Base-by-base conservation (phyloP, 1,140 invertebrate species). In the Delia radicum region DNA sequence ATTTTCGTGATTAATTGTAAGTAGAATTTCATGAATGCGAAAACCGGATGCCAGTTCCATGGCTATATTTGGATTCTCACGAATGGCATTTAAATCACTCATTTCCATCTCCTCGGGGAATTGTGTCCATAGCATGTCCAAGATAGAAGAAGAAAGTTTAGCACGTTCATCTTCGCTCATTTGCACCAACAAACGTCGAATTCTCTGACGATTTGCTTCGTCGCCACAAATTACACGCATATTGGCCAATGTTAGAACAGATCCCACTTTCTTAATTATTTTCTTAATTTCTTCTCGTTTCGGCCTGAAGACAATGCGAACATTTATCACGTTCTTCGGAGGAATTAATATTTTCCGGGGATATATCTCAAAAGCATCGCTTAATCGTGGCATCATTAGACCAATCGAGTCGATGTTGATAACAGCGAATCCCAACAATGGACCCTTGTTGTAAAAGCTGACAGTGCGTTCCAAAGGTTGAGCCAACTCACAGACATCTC, bases 261-360 rank as follows among this genome's bases (percentile, higher is more conserved):
- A 79, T 6, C 76, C 76, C 2, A 77, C 77, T 69, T 83, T 83
- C 26, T 84, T 82, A 2, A 83, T 69, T 24, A 86, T 83, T 75
- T 86, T 86, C 26, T 81, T 82, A n/a, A 86, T 79, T 72, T 86
- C 85, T 21, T 86, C 82, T 0, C 81, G 80, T 69, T 83, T 82
- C 1, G 82, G 83, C 0, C 77, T 75, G n/a, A 86, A 85, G 7
- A 77, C 42, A 13, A 86, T 76, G 18, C 80, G 76, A 0, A 86
- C 78, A 12, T 65, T 75, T 10, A 77, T 75, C 31, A 80, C 79
- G 10, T 69, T 74, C 13, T 82, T 77, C 0, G 83, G 81, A 4
- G 81, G 79, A 28, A 85, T 67, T 2, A 83, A 79, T 24, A 82
- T 61, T 21, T 79, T 78, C 21, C 65, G 80, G 6, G 85, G 83